Percentiles rank a stretch among this genome's conserved stretches.
Conservation (phyloP, 2,113 vertebrate genomes). For the Thomomys bottae region DNA sequence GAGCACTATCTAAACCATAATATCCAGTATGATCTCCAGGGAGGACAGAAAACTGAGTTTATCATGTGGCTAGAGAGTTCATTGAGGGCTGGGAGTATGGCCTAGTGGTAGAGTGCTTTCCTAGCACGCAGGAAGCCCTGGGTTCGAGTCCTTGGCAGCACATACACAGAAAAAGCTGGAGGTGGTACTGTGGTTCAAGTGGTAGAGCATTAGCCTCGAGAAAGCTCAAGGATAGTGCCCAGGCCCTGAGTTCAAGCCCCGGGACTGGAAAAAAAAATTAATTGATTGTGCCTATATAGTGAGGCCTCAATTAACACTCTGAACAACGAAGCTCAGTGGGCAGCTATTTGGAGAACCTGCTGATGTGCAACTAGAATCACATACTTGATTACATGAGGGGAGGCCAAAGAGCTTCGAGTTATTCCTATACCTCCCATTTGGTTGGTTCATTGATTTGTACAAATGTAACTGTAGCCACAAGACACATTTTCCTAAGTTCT, state of each 20-base stretch:
- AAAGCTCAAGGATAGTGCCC: too few species aligned
- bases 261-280: too few species aligned
- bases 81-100: too few species aligned
- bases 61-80: neutral
- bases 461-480: neutral
- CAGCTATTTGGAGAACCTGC: neutral
- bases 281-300: neutral
- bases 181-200: too few species aligned
- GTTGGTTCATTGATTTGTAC: neutral
- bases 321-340: neutral
- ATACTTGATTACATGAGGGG: fast-evolving
- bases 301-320: neutral
- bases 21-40: neutral
- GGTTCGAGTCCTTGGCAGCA: too few species aligned
- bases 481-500: neutral
- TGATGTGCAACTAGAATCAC: neutral
- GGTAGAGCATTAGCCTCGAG: too few species aligned
- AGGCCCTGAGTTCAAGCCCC: too few species aligned
- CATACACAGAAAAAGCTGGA: too few species aligned
- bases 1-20: neutral
- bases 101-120: too few species aligned
- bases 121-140: too few species aligned
- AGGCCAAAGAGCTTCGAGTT: neutral
- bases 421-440: too few species aligned
- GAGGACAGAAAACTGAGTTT: neutral